Evolutionary conservation across 2,888 invertebrate species (phyloP).

Genomic region (Hetaerina titia): DNA sequence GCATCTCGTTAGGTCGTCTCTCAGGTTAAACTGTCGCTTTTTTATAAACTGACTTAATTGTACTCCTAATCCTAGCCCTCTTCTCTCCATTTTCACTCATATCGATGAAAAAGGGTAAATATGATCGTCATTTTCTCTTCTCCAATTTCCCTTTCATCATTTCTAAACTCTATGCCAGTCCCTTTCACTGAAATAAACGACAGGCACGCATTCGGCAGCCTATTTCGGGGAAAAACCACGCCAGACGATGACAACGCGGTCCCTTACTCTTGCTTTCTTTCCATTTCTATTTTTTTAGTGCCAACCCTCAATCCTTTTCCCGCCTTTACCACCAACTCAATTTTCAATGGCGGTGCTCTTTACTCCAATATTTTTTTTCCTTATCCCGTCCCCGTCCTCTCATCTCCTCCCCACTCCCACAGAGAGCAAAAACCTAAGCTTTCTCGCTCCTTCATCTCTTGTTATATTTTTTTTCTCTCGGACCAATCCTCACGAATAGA

Average conservation of each 20-base stretch:
- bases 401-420: neutral
- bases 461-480: neutral
- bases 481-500: neutral
- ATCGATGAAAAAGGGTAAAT: conserved; percentile 54
- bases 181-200: neutral
- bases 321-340: neutral
- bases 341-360: neutral
- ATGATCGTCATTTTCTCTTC: neutral
- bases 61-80: neutral
- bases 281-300: neutral
- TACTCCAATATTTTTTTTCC: neutral
- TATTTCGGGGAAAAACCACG: conserved; percentile 23
- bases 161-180: neutral
- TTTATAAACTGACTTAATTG: conserved; percentile 23
- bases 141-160: neutral
- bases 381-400: neutral
- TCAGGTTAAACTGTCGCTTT: neutral
- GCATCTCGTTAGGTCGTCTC: too few relatives aligned
- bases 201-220: conserved; percentile 25
- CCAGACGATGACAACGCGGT: neutral
- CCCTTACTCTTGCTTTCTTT: neutral
- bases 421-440: too few relatives aligned
- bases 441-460: too few relatives aligned
- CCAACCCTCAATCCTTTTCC: neutral
- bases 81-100: neutral